A percentile compares a stretch with the other conserved stretches of the same genome.
Evolutionary conservation across 2,797 vertebrate species (phyloP).

Genomic region (Halcyon leucocephala): DNA sequence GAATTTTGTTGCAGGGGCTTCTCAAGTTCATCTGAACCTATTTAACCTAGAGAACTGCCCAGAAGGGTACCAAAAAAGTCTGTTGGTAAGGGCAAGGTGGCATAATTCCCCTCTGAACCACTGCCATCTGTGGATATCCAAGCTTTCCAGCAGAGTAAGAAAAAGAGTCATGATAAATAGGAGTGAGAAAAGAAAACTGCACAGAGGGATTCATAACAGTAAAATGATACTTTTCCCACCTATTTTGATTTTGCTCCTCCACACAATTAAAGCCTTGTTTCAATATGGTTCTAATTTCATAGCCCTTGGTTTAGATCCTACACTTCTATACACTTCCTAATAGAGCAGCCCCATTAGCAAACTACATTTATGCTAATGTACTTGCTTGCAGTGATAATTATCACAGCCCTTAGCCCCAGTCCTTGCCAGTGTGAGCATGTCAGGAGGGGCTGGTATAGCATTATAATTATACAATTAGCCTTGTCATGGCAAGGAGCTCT

Average conservation of each 20-base stretch:
- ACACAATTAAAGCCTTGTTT: slow-evolving; percentile 6
- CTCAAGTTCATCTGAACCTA: not conserved
- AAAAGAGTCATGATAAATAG: not conserved
- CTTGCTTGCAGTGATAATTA: slow-evolving; percentile 68
- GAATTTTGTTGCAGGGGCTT: not conserved
- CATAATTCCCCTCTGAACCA: not conserved
- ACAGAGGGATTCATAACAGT: not conserved
- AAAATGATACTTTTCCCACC: not conserved
- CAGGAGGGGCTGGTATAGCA: slow-evolving; percentile 54
- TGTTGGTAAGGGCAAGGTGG: not conserved
- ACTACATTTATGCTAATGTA: slow-evolving; percentile 64
- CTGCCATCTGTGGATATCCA: not conserved
- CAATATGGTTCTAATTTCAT: slow-evolving; percentile 32
- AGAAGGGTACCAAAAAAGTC: not conserved
- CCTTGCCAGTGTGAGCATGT: slow-evolving; percentile 33
- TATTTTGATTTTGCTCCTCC: slow-evolving; percentile 1
- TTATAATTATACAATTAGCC: slow-evolving; percentile 75
- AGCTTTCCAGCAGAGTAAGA: not conserved
- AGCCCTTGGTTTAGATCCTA: slow-evolving; percentile 44
- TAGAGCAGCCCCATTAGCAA: slow-evolving; percentile 61
- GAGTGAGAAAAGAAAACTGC: not conserved
- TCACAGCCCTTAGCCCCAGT: slow-evolving; percentile 43
- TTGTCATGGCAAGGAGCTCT: slow-evolving; percentile 68
- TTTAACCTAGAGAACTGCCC: not conserved
- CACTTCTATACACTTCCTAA: slow-evolving; percentile 23